These are phyloP conservation scores for Tipula helvola DNA, from an alignment of 2,888 invertebrate genomes.

Conservation along the genomic window DNA sequence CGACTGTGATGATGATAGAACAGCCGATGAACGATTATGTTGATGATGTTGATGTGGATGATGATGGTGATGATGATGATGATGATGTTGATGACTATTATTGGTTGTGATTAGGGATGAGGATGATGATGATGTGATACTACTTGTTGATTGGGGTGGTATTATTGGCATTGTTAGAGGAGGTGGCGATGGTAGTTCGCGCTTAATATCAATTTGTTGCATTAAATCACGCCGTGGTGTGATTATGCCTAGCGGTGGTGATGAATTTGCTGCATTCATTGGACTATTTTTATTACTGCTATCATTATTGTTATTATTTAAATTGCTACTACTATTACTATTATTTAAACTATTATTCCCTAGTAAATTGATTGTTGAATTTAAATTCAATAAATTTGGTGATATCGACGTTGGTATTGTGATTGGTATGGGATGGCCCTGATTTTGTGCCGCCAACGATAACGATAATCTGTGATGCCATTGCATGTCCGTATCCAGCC, in stretches of 20 bases:
- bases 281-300: conserved; percentile 5
- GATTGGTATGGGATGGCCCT: not conserved
- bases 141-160: conserved; percentile 14
- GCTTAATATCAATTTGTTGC: not conserved
- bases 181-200: conserved; percentile 14
- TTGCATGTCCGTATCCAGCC: conserved; percentile 16
- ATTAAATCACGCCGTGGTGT: conserved; percentile 4
- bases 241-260: conserved; percentile 14
- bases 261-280: not conserved
- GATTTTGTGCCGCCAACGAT: conserved; percentile 4
- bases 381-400: not conserved
- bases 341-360: not conserved
- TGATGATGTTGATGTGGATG: not conserved
- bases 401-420: not conserved
- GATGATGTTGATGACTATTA: conserved; percentile 10
- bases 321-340: conserved; percentile 5
- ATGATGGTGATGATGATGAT: not conserved
- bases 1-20: conserved; percentile 9
- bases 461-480: conserved; percentile 17
- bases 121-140: conserved; percentile 16
- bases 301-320: not conserved
- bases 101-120: not conserved
- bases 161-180: conserved; percentile 15
- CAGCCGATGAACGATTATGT: not conserved
- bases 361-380: conserved; percentile 6